phyloP scores from a whole-genome alignment of 2,888 invertebrate genomes.

The Adelognathus sp. region DNA sequence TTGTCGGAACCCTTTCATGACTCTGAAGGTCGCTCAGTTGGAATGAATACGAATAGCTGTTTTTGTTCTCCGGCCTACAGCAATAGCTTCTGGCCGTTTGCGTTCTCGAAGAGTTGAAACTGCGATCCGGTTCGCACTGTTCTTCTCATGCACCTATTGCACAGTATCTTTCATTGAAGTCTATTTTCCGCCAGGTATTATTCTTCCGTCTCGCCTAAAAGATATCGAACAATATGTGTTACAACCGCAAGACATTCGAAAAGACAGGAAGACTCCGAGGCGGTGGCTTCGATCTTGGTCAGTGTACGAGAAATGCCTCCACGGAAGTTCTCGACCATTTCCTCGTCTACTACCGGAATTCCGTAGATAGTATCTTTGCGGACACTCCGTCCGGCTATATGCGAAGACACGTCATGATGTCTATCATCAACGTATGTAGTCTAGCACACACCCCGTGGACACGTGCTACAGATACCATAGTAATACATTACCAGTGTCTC shows the following conservation, averaged over 20 bases:
- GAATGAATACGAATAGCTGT: background rate
- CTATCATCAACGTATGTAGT: background rate
- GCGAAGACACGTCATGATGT: background rate
- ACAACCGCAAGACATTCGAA: too few species aligned
- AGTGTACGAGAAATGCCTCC: too few species aligned
- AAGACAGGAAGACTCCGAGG: too few species aligned
- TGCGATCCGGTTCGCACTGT: background rate
- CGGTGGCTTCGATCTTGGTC: too few species aligned
- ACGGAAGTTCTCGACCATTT: background rate
- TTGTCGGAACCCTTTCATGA: background rate
- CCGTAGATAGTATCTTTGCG: background rate
- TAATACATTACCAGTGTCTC: background rate
- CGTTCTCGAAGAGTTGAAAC: background rate
- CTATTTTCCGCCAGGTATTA: too few species aligned
- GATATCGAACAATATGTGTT: too few species aligned
- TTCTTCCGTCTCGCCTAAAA: too few species aligned
- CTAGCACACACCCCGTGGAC: background rate
- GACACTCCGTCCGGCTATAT: background rate
- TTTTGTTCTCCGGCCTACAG: background rate
- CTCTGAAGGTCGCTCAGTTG: background rate
- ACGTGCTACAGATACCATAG: background rate
- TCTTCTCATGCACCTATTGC: background rate
- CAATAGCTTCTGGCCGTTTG: background rate
- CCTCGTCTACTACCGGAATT: background rate
- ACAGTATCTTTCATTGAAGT: too few species aligned